Conservation (phyloP, 2,797 vertebrate genomes). For the Moxostoma hubbsi region DNA sequence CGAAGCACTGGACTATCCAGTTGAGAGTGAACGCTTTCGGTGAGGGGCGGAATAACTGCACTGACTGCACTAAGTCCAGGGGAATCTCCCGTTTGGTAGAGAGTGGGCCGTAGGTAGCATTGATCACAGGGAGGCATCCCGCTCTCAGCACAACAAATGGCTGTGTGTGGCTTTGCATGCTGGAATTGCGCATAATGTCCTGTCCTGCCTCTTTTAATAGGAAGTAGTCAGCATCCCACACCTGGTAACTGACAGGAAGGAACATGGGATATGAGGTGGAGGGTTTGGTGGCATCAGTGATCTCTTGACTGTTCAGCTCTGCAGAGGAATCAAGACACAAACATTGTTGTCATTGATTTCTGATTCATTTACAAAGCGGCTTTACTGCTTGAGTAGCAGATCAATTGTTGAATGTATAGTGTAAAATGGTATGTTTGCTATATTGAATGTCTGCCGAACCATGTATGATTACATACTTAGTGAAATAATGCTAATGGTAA, state of each 20-base stretch:
- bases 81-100: slow-evolving; percentile 80
- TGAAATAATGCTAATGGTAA: neutral
- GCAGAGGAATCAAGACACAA: slow-evolving; percentile 52
- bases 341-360: no score
- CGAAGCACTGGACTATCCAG: slow-evolving; percentile 87
- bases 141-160: slow-evolving; percentile 88
- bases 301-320: slow-evolving; percentile 86
- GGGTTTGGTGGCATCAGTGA: slow-evolving; percentile 81
- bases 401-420: neutral
- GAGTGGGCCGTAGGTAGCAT: slow-evolving; percentile 86
- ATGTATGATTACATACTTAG: neutral
- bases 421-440: neutral
- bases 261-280: slow-evolving; percentile 86
- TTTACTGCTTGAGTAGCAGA: neutral
- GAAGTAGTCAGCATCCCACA: slow-evolving; percentile 86
- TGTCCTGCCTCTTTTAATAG: slow-evolving; percentile 93
- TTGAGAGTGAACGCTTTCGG: slow-evolving; percentile 80
- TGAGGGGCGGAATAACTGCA: slow-evolving; percentile 77
- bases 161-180: slow-evolving; percentile 89
- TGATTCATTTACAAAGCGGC: neutral
- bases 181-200: slow-evolving; percentile 95
- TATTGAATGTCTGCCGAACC: neutral
- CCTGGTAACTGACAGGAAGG: slow-evolving; percentile 87
- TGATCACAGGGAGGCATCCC: slow-evolving; percentile 80
- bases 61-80: slow-evolving; percentile 80